phyloP scores from a whole-genome alignment of 2,888 invertebrate genomes.

The Coelopa pilipes region DNA sequence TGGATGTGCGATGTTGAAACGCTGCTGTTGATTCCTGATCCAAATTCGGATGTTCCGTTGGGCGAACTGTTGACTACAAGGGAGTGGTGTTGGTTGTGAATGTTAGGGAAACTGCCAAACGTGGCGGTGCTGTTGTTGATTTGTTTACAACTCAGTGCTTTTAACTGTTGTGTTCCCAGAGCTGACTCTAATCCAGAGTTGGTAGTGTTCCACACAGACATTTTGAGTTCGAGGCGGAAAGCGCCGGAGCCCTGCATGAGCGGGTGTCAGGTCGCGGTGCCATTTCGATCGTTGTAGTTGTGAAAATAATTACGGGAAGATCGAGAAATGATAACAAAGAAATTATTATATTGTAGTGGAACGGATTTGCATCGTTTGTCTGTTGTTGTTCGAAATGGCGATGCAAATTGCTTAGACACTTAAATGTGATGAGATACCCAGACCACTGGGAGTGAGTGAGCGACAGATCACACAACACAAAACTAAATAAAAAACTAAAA shows the following conservation, averaged over 20 bases:
- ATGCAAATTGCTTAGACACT: too few relatives aligned
- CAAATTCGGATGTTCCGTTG: conserved; percentile 40
- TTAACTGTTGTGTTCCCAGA: conserved; percentile 45
- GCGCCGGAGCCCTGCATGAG: conserved; percentile 34
- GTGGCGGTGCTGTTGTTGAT: conserved; percentile 38
- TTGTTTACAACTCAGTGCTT: conserved; percentile 44
- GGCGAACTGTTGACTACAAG: conserved; percentile 25
- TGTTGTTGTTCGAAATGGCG: too few relatives aligned
- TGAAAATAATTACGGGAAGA: conserved; percentile 21
- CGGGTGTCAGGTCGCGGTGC: conserved; percentile 3
- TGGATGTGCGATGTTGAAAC: not conserved
- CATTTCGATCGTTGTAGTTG: conserved; percentile 17
- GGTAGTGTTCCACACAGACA: conserved; percentile 80
- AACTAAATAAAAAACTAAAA: too few relatives aligned
- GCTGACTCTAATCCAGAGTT: conserved; percentile 69
- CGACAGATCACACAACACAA: too few relatives aligned
- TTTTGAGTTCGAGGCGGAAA: conserved; percentile 43
- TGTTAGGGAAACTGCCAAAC: conserved; percentile 30
- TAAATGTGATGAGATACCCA: too few relatives aligned
- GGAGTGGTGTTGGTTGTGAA: conserved; percentile 33
- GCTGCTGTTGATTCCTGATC: conserved; percentile 27
- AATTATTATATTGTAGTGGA: too few relatives aligned
- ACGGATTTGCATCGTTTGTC: too few relatives aligned
- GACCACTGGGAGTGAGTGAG: too few relatives aligned
- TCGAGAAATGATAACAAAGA: too few relatives aligned